Percentiles rank a stretch among this genome's conserved stretches.
phyloP scores from a whole-genome alignment of 2,113 vertebrate species.

The Rhizomys pruinosus region DNA sequence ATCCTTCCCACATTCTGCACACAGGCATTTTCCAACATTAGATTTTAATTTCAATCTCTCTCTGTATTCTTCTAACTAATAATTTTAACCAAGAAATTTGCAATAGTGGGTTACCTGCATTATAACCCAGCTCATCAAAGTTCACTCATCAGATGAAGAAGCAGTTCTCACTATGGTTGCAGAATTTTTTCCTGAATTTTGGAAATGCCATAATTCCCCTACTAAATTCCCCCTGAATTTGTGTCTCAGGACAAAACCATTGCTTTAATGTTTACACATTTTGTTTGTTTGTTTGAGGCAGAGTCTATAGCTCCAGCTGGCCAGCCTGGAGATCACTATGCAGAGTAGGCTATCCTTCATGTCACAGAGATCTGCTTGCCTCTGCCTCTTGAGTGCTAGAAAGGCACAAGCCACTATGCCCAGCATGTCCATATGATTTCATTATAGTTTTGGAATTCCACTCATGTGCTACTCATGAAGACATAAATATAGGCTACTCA shows the following conservation, averaged over 20 bases:
- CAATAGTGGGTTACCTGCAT: neutral
- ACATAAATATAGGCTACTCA: neutral
- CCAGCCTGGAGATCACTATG: no score
- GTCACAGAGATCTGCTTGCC: no score
- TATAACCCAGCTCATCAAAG: neutral
- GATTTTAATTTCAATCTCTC: neutral
- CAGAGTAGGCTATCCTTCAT: no score
- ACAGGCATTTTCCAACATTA: neutral
- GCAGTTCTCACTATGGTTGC: neutral
- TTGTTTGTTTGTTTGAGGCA: neutral
- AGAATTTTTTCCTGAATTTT: neutral
- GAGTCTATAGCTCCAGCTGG: no score
- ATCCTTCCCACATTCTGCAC: neutral
- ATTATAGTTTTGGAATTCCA: constrained; percentile 5
- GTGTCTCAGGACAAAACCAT: neutral
- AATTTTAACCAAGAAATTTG: neutral
- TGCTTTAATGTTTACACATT: neutral
- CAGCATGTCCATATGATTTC: neutral
- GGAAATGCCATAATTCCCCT: constrained; percentile 29
- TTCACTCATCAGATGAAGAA: neutral
- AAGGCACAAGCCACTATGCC: no score
- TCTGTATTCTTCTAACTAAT: neutral
- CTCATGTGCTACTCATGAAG: neutral
- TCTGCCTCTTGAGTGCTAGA: no score
- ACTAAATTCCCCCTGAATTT: neutral